Percentiles rank a stretch among this genome's conserved stretches.
Evolutionary conservation across 1,140 invertebrate genomes (phyloP).

Genomic region (Sarcophaga peregrina): DNA sequence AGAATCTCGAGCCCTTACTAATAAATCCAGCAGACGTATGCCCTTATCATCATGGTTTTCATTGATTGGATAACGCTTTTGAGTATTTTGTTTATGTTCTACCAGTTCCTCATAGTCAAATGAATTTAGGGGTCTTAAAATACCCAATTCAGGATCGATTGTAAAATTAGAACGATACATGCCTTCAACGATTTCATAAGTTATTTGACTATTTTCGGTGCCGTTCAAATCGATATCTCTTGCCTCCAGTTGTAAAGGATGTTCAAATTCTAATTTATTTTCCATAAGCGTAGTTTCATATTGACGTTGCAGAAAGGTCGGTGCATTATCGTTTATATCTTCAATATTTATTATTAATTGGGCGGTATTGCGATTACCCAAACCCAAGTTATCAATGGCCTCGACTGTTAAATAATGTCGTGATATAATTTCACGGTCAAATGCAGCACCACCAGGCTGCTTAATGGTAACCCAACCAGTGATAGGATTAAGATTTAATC

Average conservation of each 20-base stretch:
- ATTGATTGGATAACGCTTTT: neutral
- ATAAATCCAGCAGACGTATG: constrained; percentile 79
- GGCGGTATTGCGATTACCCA: constrained; percentile 87
- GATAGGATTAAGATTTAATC: constrained; percentile 82
- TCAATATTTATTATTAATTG: constrained; percentile 87
- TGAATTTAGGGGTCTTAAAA: constrained; percentile 74
- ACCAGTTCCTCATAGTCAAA: constrained; percentile 84
- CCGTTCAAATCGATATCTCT: constrained; percentile 88
- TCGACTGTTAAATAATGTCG: constrained; percentile 92
- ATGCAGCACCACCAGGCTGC: constrained; percentile 75
- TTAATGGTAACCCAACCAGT: constrained; percentile 87
- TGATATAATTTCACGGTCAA: constrained; percentile 88
- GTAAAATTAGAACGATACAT: constrained; percentile 83
- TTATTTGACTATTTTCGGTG: constrained; percentile 86
- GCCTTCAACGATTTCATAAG: constrained; percentile 83
- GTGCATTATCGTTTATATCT: constrained; percentile 90
- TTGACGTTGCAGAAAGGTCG: constrained; percentile 81
- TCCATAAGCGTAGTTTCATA: constrained; percentile 88
- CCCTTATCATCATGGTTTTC: constrained; percentile 64
- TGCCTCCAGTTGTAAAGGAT: constrained; percentile 81
- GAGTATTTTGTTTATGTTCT: constrained; percentile 48
- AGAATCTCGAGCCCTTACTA: constrained; percentile 82
- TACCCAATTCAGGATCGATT: constrained; percentile 79
- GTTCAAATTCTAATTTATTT: constrained; percentile 83
- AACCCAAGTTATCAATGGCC: constrained; percentile 87